Percentiles rank a stretch among this genome's conserved stretches.
These are phyloP conservation scores for Drosophila ironensis DNA, from an alignment of 1,140 invertebrate species.

Conservation along the genomic window DNA sequence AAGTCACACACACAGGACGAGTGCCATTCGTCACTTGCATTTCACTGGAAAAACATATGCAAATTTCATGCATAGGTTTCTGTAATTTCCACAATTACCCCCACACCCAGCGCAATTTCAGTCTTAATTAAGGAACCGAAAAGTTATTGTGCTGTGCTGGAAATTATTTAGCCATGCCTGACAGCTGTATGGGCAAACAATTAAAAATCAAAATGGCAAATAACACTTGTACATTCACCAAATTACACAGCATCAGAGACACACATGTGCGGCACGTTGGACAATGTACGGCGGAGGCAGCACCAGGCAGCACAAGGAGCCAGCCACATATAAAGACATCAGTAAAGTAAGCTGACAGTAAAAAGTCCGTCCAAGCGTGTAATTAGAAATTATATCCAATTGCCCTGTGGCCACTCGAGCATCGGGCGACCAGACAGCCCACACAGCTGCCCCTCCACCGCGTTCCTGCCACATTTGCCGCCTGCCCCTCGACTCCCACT, in stretches of 20 bases:
- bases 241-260: slow-evolving; percentile 67
- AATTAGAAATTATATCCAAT: slow-evolving; percentile 80
- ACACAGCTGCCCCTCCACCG: not conserved
- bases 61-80: slow-evolving; percentile 66
- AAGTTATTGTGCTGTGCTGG: slow-evolving; percentile 49
- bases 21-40: slow-evolving; percentile 39
- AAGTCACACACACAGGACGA: slow-evolving; percentile 20
- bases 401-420: slow-evolving; percentile 77
- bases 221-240: slow-evolving; percentile 76
- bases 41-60: slow-evolving; percentile 62
- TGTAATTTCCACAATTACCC: slow-evolving; percentile 65
- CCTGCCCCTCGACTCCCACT: not conserved
- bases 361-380: slow-evolving; percentile 79
- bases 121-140: slow-evolving; percentile 60
- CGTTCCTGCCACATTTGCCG: not conserved
- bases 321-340: slow-evolving; percentile 70
- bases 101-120: not conserved
- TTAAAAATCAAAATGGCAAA: slow-evolving; percentile 80
- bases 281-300: not conserved
- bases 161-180: slow-evolving; percentile 68
- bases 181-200: slow-evolving; percentile 66
- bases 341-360: slow-evolving; percentile 80
- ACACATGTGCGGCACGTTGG: slow-evolving; percentile 1
- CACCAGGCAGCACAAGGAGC: slow-evolving; percentile 18
- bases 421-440: slow-evolving; percentile 31